These are phyloP conservation scores for Tenthredo notha DNA, from an alignment of 2,888 invertebrate genomes.

Conservation along the genomic window DNA sequence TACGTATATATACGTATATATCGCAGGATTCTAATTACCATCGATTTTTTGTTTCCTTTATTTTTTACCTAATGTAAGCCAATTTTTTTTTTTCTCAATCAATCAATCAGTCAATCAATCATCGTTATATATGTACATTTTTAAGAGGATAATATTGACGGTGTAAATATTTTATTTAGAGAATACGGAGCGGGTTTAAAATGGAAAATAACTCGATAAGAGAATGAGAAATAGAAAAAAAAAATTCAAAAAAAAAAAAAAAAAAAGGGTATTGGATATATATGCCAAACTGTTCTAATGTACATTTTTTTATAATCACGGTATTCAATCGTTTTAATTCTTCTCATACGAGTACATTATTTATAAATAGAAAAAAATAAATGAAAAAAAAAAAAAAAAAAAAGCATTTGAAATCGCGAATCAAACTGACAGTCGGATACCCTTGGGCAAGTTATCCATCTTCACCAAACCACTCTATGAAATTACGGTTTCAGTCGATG, in stretches of 20 bases:
- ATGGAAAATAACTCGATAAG: background rate
- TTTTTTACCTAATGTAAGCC: background rate
- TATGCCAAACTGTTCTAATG: background rate
- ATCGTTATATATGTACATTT: background rate
- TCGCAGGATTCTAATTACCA: background rate
- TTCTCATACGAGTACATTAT: background rate
- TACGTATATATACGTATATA: background rate
- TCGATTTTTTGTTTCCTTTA: background rate
- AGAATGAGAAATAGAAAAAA: background rate
- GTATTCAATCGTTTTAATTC: background rate
- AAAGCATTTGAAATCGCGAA: background rate
- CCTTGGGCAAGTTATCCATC: background rate
- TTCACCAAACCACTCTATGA: background rate
- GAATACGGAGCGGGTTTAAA: background rate
- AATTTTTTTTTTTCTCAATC: background rate
- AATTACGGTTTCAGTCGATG: conserved; percentile 1
- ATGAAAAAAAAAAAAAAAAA: background rate
- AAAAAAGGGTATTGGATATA: background rate
- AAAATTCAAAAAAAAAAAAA: background rate
- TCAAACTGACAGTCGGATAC: background rate
- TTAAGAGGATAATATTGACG: background rate
- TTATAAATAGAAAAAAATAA: background rate
- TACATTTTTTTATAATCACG: background rate
- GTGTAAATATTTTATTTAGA: background rate
- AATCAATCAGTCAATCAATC: background rate